Conservation (phyloP, 2,888 invertebrate species). For the Hoplodrina blanda region DNA sequence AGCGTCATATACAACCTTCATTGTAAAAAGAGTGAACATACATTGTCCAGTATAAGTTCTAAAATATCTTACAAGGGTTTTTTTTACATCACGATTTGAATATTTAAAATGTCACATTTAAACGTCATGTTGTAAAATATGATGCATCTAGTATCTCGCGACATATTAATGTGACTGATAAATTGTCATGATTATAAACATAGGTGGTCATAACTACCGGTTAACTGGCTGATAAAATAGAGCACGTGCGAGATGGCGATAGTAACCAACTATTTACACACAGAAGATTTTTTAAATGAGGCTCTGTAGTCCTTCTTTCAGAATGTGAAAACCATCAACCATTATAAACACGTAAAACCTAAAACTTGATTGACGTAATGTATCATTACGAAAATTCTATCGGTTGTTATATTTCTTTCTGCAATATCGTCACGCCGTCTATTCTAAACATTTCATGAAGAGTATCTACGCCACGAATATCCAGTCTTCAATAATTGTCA, state of each 20-base stretch:
- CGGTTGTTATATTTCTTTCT: not conserved
- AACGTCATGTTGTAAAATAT: conserved; percentile 56
- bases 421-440: too few species aligned
- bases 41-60: conserved; percentile 4
- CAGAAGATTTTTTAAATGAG: not conserved
- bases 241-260: conserved; percentile 70
- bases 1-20: too few species aligned
- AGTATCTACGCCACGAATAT: not conserved
- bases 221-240: conserved; percentile 65
- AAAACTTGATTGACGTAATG: not conserved
- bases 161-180: conserved; percentile 76
- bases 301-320: not conserved
- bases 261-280: conserved; percentile 19
- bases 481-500: not conserved
- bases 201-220: conserved; percentile 84
- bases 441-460: not conserved
- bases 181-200: conserved; percentile 78
- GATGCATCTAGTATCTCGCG: conserved; percentile 47
- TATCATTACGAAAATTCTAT: not conserved
- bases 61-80: conserved; percentile 17
- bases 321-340: not conserved
- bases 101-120: conserved; percentile 63
- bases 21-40: not conserved
- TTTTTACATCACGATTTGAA: conserved; percentile 70
- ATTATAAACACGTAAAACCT: not conserved